Evolutionary conservation across 2,797 vertebrate species (phyloP).

Genomic region (Chromobotia macracanthus): DNA sequence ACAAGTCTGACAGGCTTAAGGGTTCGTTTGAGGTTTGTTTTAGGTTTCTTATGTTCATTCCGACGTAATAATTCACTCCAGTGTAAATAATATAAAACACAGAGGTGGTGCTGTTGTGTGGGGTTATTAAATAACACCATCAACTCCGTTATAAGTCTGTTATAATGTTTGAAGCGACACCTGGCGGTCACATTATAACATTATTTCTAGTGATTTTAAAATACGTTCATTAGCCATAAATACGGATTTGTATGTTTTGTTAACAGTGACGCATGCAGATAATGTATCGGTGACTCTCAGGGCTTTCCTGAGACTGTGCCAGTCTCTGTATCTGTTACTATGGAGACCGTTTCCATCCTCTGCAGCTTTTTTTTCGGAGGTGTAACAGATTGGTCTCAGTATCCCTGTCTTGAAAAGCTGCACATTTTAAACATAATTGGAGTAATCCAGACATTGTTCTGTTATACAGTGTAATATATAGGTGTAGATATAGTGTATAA

Average conservation of each 20-base stretch:
- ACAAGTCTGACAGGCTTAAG: no score
- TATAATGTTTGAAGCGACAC: slow-evolving; percentile 13
- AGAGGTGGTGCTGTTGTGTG: not conserved
- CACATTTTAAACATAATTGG: no score
- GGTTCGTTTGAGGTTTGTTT: no score
- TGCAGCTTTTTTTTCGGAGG: not conserved
- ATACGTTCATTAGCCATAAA: not conserved
- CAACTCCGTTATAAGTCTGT: not conserved
- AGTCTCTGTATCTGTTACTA: slow-evolving; percentile 38
- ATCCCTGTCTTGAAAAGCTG: not conserved
- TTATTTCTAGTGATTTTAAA: no score
- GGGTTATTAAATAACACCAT: not conserved
- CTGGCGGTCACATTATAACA: not conserved
- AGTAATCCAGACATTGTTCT: not conserved
- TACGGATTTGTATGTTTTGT: not conserved
- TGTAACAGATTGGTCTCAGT: slow-evolving; percentile 10
- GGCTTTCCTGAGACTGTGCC: slow-evolving; percentile 1
- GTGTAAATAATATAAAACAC: not conserved
- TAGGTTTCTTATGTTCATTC: no score
- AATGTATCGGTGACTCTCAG: not conserved
- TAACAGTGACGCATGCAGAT: not conserved
- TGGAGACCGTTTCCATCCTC: slow-evolving; percentile 23
- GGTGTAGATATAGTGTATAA: no score
- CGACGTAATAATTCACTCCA: no score
- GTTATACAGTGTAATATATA: no score